Base-by-base conservation (phyloP, 2,113 vertebrate genomes). In the Pangasianodon hypophthalmus region DNA sequence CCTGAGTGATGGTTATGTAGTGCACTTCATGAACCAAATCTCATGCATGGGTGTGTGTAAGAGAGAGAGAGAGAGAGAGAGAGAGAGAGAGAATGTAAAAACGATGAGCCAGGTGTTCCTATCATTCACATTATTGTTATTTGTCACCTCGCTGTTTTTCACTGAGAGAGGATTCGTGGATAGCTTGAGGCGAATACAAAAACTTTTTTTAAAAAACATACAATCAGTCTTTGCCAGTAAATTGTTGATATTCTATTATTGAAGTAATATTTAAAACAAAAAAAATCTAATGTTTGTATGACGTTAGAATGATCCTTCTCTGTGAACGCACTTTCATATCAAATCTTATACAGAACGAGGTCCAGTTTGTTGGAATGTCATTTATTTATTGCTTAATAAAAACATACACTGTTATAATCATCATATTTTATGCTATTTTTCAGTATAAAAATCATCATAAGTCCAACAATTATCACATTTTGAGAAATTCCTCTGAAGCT, bases 31-130 rank as follows among this genome's bases (percentile, higher is more conserved):
- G 85, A 48, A 26, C 81, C 77, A 64, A 54, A 50, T 87, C 58
- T 87, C 13, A 19, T 26, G 82, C 19, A 29, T 41, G 46, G 62
- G 19, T 48, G 60, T 52, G 56, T 67, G 44, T 77, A 37, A 21
- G 37, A 37, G 41, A 80, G 77, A 67, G 69, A 52, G 62, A 46
- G 62, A 84, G 84, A 71, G 50, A 91, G 90, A 84, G 87, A 85
- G 14, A 58, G 67, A 24, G 73, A 41, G 26, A 21, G 58, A 64
- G 75, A 50, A 77, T 50, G 58, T 19, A 29, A 6, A 24, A 64
- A 54, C 14, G 89, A 48, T 32, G 64, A 84, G 16, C 50, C 88
- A 89, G 88, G 58, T 89, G 81, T 89, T 89, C 81, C 29, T n/a
- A 60, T 62, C 58, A 75, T 58, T 88, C 77, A 58, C 16, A 37